Evolutionary conservation across 1,140 invertebrate species (phyloP), one percentile per base, ranked within the genome.

Genomic region (Augochlora pura): DNA sequence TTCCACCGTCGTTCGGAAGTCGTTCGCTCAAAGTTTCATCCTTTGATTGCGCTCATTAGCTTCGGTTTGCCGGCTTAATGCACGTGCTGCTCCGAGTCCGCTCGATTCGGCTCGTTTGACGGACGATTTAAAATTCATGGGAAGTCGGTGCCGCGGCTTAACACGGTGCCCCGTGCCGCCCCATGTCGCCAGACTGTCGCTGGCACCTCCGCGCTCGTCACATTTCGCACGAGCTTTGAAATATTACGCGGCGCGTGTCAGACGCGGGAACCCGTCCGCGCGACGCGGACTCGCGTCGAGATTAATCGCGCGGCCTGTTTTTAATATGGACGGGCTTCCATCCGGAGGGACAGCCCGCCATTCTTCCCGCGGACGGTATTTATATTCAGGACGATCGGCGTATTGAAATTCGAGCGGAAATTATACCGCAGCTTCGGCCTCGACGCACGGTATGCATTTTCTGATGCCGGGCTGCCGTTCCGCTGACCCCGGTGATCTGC

Each of bases 1-100:
- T n/a, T n/a, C n/a, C n/a, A n/a, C n/a, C n/a, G 38, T 59, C 54
- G 46, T 54, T 77, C 68, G 57, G 25, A 46, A 62, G 60, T 64
- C 60, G 68, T 77, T 71, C 64, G 68, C 49, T 52, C 23, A 64
- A 77, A 60, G n/a, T n/a, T 71, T 72, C 49, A 32, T 60, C 63
- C 76, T 77, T 71, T 72, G 68, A 77, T 77, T 46, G 66, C 25
- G 68, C 68, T 77, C 76, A 77, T 77, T 77, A 77, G 68, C 76
- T 49, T 12, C 76, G 68, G 62, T 46, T 77, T 71, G 32, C 75
- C 8, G 46, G 68, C 64, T 77, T 77, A 72, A 77, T 72, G 76
- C 68, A 23, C 46, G 23, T 42, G 46, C 23, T 72, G 64, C 68
- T 72, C 64, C 68, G 64, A 72, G 21, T 21, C 23, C 23, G 76